Evolutionary conservation across 2,888 invertebrate genomes (phyloP), one percentile per base, ranked within the genome.

Genomic region (Aleiodes leptofemur): DNA sequence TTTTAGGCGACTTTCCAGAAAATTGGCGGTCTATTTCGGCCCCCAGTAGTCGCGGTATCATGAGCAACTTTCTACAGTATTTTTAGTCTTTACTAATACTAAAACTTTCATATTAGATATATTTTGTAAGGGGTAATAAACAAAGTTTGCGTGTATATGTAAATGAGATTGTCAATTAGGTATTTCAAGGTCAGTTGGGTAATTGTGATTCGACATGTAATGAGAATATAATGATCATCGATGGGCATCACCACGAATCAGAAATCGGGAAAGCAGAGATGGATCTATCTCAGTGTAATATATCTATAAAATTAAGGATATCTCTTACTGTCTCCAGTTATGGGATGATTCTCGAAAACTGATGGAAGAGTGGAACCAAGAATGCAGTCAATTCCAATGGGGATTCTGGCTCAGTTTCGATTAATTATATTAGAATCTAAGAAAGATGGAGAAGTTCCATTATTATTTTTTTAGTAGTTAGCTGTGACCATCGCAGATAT

Each of bases 61-160:
- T 56, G 14, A 16, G 56, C 56, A 56, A 56, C 23, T 11, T 56
- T 56, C 9, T 56, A 16, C 29, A 56, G 56, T 56, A 56, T 56
- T 56, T 56, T 56, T 56, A 56, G 56, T 31, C 9, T 4, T 16
- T 8, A 23, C 23, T 16, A 56, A 23, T 56, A 56, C 29, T 56
- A 56, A 16, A 23, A 56, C 56, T 56, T 56, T 29, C 56, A 5
- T 56, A 31, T 31, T 31, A 31, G 56, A 29, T 56, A 29, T 23
- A 56, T 23, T 14, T 9, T 14, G 56, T 9, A 0, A 29, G 16
- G 16, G 23, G 53, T n/a, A 53, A 14, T n/a, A 53, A 16, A 16
- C 14, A 14, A n/a, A n/a, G n/a, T 53, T 53, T 53, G 53, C 53
- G 31, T 31, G 31, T 31, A 31, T 31, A 53, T n/a, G 53, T 16